Evolutionary conservation across 53 echinoderm and acorn worm species (phyloP), one percentile per base, ranked within the genome.

Genomic region (Glandiceps talaboti): DNA sequence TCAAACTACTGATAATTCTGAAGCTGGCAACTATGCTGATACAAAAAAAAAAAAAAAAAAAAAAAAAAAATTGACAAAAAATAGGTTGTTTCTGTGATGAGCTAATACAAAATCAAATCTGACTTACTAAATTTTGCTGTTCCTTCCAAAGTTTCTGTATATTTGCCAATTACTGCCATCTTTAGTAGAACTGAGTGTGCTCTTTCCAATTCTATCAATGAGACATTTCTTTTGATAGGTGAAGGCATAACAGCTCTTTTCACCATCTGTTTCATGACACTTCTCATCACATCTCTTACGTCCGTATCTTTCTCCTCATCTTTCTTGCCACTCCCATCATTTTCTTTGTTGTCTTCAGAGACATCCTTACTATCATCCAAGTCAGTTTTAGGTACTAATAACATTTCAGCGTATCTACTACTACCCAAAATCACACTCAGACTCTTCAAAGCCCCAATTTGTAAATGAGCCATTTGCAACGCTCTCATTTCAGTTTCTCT

Each of bases 161-260:
- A 93, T 1, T 92, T 91, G 1, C 91, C 91, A 77, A 89, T 86
- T 0, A 93, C 99, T 0, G 93, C 86, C 74, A 99, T 81, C 79
- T 99, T 99, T 27, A 93, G 81, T 73, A 99, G 77, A 91, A 99
- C 93, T 1, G 87, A 91, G 33, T 99, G 99, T 27, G 99, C 99
- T 79, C 99, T 89, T 85, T 99, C 99, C 27, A 99, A 89, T 79
- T 99, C 99, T 0, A 87, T 79, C 30, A 99, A 74, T 26, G 89
- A 87, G 33, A 99, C 99, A 27, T 93, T 85, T 26, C 93, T 85
- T 27, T 91, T 84, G 79, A 99, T 99, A 25, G 99, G 99, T 14
- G 99, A 92, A 14, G 99, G 99, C 84, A 93, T 84, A 32, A 99
- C 99, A 25, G 99, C 99, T 77, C 93, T 83, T 79, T 99, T 93